Evolutionary conservation across 92 coral and sea anemone species (phyloP), one percentile per base, ranked within the genome.

Genomic region (Meandrina meandrites): DNA sequence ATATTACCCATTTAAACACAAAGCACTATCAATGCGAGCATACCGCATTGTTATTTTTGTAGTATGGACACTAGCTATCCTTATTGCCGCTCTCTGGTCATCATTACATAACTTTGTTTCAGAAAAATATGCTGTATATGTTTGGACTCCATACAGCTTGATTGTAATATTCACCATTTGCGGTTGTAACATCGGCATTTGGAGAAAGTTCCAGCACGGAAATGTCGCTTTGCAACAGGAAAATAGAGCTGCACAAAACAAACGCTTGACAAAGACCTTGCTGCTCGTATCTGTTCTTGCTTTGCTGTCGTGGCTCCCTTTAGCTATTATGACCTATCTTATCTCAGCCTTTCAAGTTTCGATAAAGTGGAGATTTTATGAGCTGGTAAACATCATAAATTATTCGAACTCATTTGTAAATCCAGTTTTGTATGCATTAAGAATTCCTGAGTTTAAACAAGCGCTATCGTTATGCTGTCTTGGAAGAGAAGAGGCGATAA

Each of bases 361-460:
- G 35, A 45, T 77, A 10, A 36, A 18, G 13, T 14, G 10, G 60
- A n/a, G 0, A 5, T n/a, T 50, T 50, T 77, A 77, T 47, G 1
- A 1, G 0, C 8, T 77, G 9, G 34, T 17, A 0, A 47, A 6
- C 19, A 8, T 47, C 50, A 1, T 77, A 24, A 77, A 77, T 77
- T 77, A 77, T 51, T 77, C 35, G 35, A 80, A 60, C 16, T 80
- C 84, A 0, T 80, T 80, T 6, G 21, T 40, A 4, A 60, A 80
- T 80, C 84, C 84, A 35, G 32, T 80, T 42, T 56, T 80, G 11
- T 80, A 37, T 14, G 73, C 73, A 37, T 80, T 80, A 37, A 35
- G 84, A 80, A 35, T 80, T 36, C 84, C 73, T 13, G 84, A 80
- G 74, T 80, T 80, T 62, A 80, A 16, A 80, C 22, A 80, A 80